Evolutionary conservation across 2,797 vertebrate genomes (phyloP), one percentile per base, ranked within the genome.

Genomic region (Melanotaenia nigrans): DNA sequence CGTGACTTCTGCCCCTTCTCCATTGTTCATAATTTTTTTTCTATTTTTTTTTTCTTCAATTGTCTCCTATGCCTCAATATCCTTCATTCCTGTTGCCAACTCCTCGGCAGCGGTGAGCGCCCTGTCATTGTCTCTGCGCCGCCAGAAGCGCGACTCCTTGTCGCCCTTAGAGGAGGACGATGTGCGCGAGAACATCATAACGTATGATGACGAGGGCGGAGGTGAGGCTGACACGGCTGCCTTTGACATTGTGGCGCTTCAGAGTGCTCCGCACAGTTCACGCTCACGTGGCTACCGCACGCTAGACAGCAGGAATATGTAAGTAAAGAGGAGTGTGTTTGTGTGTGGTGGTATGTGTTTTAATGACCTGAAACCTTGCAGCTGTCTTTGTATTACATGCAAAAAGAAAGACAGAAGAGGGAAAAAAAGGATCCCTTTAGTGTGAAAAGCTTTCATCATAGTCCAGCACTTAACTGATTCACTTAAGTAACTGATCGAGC

Each of bases 181-280:
- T 12, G 95, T 97, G 4, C 94, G 96, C 0, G 96, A 97, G 90
- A 97, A 97, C 92, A 97, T 97, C 92, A 97, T 97, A 83, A 97
- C 96, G 2, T 97, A 97, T 0, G 96, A 97, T 0, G 96, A 97
- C 13, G 96, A 97, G 86, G 96, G 96, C 0, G 96, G 96, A 0
- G 96, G 96, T 0, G 96, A 97, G 78, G 96, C 96, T 7, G 96
- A 97, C 94, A 97, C 96, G 0, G 95, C 96, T 13, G 96, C 96
- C 75, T 97, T 97, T 18, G 96, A 97, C 92, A 97, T 97, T 58
- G 90, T 95, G 0, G 96, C 96, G 0, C 93, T 97, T 40, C 96
- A 97, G 92, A 96, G 95, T 11, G 94, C 94, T 55, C 94, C 94
- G 0, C 94, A 95, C 87, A 93, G 92, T 67, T 89, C 92, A 0